phyloP scores from a whole-genome alignment of 2,113 vertebrate genomes.

The Oncorhynchus kisutch region DNA sequence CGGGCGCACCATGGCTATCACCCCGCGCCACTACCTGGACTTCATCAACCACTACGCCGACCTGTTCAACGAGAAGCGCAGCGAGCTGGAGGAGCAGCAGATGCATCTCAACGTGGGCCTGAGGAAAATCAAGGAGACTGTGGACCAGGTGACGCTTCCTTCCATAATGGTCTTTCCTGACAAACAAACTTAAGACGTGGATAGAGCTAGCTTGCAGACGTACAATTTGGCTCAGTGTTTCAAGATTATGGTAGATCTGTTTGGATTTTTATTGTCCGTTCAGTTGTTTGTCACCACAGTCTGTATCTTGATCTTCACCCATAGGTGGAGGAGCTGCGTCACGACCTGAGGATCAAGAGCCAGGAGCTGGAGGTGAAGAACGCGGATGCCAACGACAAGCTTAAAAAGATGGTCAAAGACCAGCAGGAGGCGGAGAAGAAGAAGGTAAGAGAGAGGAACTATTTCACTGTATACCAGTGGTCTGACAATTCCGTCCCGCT shows the following conservation, averaged over 20 bases:
- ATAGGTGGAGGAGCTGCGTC: conserved; percentile 94
- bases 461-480: no score
- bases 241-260: not conserved
- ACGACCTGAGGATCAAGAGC: conserved; percentile 95
- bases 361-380: conserved; percentile 98
- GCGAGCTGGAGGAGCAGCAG: conserved; percentile 96
- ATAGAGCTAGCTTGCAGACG: no score
- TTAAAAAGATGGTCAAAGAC: conserved; percentile 99
- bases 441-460: conserved; percentile 74
- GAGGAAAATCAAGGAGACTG: conserved; percentile 96
- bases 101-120: conserved; percentile 98
- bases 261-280: not conserved
- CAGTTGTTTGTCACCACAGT: not conserved
- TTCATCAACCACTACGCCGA: conserved; percentile 99
- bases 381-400: conserved; percentile 95
- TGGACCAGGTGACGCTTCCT: conserved; percentile 84
- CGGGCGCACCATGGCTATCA: conserved; percentile 96
- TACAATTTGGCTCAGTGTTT: not conserved
- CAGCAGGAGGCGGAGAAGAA: conserved; percentile 99
- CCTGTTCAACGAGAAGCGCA: conserved; percentile 97
- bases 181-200: no score
- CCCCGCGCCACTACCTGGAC: conserved; percentile 96
- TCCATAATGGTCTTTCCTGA: no score
- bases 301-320: not conserved
- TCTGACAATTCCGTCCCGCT: no score